Conservation (phyloP, 2,888 invertebrate species). For the Mythimna albipuncta region DNA sequence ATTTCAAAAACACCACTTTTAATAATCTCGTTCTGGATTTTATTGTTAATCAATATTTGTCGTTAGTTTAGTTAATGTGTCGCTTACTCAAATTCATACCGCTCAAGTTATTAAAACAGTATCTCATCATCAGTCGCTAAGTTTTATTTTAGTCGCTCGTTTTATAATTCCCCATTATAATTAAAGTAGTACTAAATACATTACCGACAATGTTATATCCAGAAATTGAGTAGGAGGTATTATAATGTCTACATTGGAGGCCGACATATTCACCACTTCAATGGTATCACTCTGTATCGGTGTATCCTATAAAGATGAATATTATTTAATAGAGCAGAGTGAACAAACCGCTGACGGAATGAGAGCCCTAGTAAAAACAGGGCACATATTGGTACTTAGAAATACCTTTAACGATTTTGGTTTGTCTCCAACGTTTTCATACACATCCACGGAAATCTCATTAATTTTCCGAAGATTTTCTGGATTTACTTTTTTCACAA, state of each 20-base stretch:
- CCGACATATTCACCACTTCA: slow-evolving; percentile 74
- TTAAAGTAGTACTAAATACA: slow-evolving; percentile 3
- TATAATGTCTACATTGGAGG: slow-evolving; percentile 66
- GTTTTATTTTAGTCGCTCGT: too few species aligned
- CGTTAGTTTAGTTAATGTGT: too few species aligned
- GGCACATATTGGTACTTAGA: not conserved
- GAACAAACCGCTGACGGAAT: not conserved
- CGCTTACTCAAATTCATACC: too few species aligned
- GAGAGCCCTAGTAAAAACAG: not conserved
- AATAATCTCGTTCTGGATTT: too few species aligned
- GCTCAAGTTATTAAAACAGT: too few species aligned
- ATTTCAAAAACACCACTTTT: too few species aligned
- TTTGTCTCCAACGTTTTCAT: slow-evolving; percentile 17
- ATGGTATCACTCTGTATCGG: slow-evolving; percentile 64
- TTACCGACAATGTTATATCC: slow-evolving; percentile 72
- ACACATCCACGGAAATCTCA: slow-evolving; percentile 66
- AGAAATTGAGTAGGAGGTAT: slow-evolving; percentile 82
- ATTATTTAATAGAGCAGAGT: not conserved
- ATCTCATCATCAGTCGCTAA: too few species aligned
- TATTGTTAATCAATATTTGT: too few species aligned
- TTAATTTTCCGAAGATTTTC: slow-evolving; percentile 73
- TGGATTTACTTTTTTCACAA: slow-evolving; percentile 76
- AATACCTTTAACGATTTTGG: slow-evolving; percentile 18
- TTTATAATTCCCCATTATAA: too few species aligned
- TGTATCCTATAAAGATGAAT: slow-evolving; percentile 35